A percentile compares a stretch with the other conserved stretches of the same genome.
These are phyloP conservation scores for Passer domesticus DNA, from an alignment of 2,113 vertebrate species.

Conservation along the genomic window DNA sequence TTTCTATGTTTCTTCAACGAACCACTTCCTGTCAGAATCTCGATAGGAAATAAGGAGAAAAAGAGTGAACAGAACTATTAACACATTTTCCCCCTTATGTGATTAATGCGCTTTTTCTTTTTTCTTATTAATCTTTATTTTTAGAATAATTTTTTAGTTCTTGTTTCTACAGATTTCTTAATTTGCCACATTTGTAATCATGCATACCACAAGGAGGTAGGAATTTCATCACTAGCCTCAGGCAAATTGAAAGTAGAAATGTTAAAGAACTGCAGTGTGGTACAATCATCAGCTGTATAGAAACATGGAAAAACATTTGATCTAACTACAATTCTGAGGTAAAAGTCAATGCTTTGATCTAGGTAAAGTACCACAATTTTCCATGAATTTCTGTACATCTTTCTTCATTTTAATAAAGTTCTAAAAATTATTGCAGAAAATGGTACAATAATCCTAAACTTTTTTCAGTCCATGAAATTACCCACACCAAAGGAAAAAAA, in stretches of 20 bases:
- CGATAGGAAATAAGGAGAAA: not conserved
- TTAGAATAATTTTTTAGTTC: not conserved
- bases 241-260: not conserved
- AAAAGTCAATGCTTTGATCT: not conserved
- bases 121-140: not conserved
- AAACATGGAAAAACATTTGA: not conserved
- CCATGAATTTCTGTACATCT: not conserved
- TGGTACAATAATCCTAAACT: not conserved
- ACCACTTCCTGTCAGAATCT: not conserved
- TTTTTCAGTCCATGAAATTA: not conserved
- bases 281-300: not conserved
- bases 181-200: not conserved
- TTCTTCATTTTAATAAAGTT: not conserved
- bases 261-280: not conserved
- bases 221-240: not conserved
- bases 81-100: accelerated
- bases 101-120: not conserved
- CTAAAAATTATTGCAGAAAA: not conserved
- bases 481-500: not conserved
- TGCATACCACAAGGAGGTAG: not conserved
- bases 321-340: not conserved
- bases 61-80: not conserved
- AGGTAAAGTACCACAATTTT: not conserved
- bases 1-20: not conserved
- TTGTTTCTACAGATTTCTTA: not conserved